These are phyloP conservation scores for Hartigia nigra DNA, from an alignment of 2,888 invertebrate genomes.

Conservation along the genomic window DNA sequence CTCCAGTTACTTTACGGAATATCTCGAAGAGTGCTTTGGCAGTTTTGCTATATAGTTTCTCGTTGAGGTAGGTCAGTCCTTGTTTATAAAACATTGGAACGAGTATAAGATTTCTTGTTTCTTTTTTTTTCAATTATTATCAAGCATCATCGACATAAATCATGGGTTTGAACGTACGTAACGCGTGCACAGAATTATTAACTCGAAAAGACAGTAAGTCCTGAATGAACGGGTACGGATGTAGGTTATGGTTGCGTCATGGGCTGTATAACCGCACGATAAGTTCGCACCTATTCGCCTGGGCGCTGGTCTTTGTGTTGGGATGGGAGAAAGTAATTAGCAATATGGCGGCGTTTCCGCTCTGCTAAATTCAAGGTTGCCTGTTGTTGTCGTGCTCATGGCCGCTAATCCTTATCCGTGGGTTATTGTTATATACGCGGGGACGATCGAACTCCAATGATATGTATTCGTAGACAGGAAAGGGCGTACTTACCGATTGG, in stretches of 20 bases:
- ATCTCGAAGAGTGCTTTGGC: not conserved
- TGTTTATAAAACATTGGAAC: not conserved
- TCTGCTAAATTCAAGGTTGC: slow-evolving; percentile 62
- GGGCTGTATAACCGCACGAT: slow-evolving; percentile 26
- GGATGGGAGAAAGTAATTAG: slow-evolving; percentile 63
- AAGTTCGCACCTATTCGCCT: slow-evolving; percentile 57
- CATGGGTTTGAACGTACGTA: not conserved
- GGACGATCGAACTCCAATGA: not conserved
- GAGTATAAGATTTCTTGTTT: not conserved
- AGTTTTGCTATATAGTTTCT: not conserved
- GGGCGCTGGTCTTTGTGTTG: slow-evolving; percentile 30
- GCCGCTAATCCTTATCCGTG: slow-evolving; percentile 10
- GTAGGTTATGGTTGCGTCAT: slow-evolving; percentile 50
- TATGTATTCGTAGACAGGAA: not conserved
- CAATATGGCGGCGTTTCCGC: slow-evolving; percentile 58
- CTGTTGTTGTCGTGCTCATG: slow-evolving; percentile 35
- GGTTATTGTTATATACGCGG: not conserved
- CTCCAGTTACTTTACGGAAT: not conserved
- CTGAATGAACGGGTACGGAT: slow-evolving; percentile 35
- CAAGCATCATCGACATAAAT: not conserved
- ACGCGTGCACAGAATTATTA: not conserved
- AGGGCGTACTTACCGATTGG: not conserved
- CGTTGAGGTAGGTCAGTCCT: not conserved
- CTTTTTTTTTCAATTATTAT: not conserved
- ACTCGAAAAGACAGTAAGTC: not conserved